phyloP scores from a whole-genome alignment of 1,140 invertebrate genomes.

The Philopotamus ludificatus region DNA sequence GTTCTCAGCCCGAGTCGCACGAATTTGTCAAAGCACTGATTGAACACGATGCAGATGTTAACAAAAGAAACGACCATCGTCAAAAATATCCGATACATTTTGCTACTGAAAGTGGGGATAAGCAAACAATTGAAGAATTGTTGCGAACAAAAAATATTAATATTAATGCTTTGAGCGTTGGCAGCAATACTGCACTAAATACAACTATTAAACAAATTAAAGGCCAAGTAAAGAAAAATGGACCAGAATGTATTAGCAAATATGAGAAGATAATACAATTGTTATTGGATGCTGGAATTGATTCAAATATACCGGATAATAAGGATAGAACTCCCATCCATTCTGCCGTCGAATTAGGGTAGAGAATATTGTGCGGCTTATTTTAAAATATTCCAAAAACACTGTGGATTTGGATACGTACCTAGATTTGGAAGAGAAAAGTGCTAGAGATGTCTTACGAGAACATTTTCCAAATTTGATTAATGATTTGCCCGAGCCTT shows the following conservation, averaged over 20 bases:
- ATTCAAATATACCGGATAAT: constrained; percentile 64
- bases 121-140: constrained; percentile 55
- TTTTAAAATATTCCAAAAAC: constrained; percentile 51
- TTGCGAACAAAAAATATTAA: constrained; percentile 58
- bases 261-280: constrained; percentile 56
- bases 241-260: constrained; percentile 47
- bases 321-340: constrained; percentile 63
- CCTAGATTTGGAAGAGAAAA: constrained; percentile 57
- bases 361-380: constrained; percentile 54
- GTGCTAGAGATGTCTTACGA: constrained; percentile 57
- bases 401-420: constrained; percentile 61
- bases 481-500: constrained; percentile 48
- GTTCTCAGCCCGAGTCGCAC: constrained; percentile 50
- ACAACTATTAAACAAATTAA: constrained; percentile 61
- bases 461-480: constrained; percentile 64
- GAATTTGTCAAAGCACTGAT: constrained; percentile 65
- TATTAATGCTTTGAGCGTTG: constrained; percentile 54
- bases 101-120: constrained; percentile 60
- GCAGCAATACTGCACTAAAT: constrained; percentile 64
- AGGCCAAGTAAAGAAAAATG: constrained; percentile 53
- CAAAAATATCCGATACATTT: constrained; percentile 68
- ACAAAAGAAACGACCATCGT: constrained; percentile 61
- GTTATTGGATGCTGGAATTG: constrained; percentile 59
- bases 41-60: constrained; percentile 64
- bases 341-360: constrained; percentile 62